These are phyloP conservation scores for Chromobotia macracanthus DNA, from an alignment of 2,797 vertebrate species.

Conservation along the genomic window DNA sequence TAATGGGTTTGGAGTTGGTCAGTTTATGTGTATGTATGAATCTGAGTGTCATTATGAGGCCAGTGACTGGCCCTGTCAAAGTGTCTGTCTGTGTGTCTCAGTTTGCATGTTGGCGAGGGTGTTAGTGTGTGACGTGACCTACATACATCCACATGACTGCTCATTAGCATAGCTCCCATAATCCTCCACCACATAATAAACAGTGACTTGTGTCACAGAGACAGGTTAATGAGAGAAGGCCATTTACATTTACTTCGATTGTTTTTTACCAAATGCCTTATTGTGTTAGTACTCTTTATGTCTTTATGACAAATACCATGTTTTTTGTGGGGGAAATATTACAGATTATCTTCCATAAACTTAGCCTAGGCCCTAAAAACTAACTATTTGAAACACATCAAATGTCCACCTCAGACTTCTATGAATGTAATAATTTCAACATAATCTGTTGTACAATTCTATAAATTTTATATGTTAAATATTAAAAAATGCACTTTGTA, in stretches of 20 bases:
- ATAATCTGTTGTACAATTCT: no score
- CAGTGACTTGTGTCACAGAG: conserved; percentile 68
- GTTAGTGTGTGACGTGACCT: conserved; percentile 73
- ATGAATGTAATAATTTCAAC: no score
- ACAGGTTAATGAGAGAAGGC: conserved; percentile 64
- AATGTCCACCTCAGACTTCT: no score
- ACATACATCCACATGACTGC: conserved; percentile 75
- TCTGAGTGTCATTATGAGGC: conserved; percentile 43
- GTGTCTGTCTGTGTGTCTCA: conserved; percentile 49
- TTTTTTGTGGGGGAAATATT: no score
- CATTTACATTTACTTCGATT: conserved; percentile 74
- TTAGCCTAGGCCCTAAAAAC: no score
- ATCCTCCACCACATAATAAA: conserved; percentile 59
- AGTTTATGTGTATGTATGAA: conserved; percentile 24
- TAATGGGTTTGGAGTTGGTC: conserved; percentile 14
- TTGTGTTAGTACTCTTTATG: conserved; percentile 3
- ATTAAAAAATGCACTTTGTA: no score
- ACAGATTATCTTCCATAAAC: no score
- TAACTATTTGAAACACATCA: no score
- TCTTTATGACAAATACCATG: neutral
- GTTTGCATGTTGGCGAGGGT: conserved; percentile 50
- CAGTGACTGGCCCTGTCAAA: conserved; percentile 37
- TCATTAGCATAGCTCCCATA: conserved; percentile 73
- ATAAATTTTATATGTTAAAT: no score
- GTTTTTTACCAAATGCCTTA: conserved; percentile 69